Conservation (phyloP, 2,888 invertebrate genomes). For the Melolontha melolontha region DNA sequence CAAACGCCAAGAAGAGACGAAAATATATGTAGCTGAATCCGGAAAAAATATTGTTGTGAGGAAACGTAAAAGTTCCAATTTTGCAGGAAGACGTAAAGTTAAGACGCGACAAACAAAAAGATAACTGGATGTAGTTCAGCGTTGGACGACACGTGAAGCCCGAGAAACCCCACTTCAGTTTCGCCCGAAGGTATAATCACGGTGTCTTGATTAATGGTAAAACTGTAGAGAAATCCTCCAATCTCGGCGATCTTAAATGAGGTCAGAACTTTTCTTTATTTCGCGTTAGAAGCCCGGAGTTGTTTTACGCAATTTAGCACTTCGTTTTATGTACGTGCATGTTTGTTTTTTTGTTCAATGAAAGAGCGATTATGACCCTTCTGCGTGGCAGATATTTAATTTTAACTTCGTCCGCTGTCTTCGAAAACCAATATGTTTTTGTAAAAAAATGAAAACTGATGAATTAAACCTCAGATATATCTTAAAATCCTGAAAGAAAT, state of each 20-base stretch:
- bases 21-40: conserved; percentile 9
- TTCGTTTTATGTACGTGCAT: conserved; percentile 45
- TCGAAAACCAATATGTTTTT: too few species aligned
- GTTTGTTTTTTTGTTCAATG: neutral
- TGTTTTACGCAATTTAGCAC: conserved; percentile 51
- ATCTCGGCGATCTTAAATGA: conserved; percentile 48
- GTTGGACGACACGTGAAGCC: conserved; percentile 40
- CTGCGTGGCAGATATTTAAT: too few species aligned
- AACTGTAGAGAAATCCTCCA: conserved; percentile 48
- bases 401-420: too few species aligned
- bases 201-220: conserved; percentile 52
- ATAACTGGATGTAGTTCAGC: conserved; percentile 40
- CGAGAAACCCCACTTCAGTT: conserved; percentile 46
- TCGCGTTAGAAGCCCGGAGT: conserved; percentile 44
- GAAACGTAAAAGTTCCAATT: conserved; percentile 29
- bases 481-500: too few species aligned
- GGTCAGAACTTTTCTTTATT: conserved; percentile 47
- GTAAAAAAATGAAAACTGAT: too few species aligned
- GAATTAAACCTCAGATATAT: too few species aligned
- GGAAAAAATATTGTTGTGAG: neutral
- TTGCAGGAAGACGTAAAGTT: conserved; percentile 12
- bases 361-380: too few species aligned
- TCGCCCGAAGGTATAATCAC: conserved; percentile 50
- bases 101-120: conserved; percentile 15
- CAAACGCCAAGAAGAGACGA: neutral